phyloP scores from a whole-genome alignment of 2,113 vertebrate genomes.

The Hippoglossus stenolepis region DNA sequence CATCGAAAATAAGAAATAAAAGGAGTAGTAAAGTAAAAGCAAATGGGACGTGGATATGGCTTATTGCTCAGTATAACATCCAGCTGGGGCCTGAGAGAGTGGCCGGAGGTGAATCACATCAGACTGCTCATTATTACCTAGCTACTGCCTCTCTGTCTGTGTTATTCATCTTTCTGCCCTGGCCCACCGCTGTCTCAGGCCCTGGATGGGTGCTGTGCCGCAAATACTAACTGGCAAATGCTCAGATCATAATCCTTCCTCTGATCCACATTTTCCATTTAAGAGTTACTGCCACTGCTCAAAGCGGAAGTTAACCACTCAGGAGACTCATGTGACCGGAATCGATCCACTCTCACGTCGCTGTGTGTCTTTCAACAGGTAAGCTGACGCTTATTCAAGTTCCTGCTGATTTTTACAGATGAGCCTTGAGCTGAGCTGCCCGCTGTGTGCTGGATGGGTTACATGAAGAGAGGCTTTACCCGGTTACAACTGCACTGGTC shows the following conservation, averaged over 20 bases:
- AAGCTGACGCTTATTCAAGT: slow-evolving; percentile 25
- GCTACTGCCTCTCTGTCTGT: slow-evolving; percentile 27
- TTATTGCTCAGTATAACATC: slow-evolving; percentile 38
- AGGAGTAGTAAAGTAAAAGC: slow-evolving; percentile 37
- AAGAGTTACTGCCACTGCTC: background rate
- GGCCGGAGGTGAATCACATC: slow-evolving; percentile 20
- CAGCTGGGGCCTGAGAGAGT: slow-evolving; percentile 41
- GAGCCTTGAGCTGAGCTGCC: slow-evolving; percentile 2
- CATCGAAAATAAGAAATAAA: slow-evolving; percentile 43
- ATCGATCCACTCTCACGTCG: slow-evolving; percentile 16
- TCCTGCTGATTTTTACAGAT: slow-evolving; percentile 31
- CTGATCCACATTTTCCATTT: slow-evolving; percentile 20
- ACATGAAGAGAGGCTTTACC: slow-evolving; percentile 15
- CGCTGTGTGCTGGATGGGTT: slow-evolving; percentile 35
- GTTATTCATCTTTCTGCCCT: slow-evolving; percentile 32
- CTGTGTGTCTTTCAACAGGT: slow-evolving; percentile 9
- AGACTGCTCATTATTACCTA: slow-evolving; percentile 45
- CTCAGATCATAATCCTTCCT: slow-evolving; percentile 41
- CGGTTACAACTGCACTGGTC: background rate
- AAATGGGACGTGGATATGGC: slow-evolving; percentile 39
- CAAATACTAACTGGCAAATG: slow-evolving; percentile 60
- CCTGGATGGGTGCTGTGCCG: slow-evolving; percentile 18
- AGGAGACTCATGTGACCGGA: background rate
- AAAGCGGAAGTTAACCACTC: background rate
- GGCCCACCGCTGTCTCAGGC: background rate